A percentile compares a stretch with the other conserved stretches of the same genome.
These are phyloP conservation scores for Strigamia maritima DNA, from an alignment of 2,888 invertebrate genomes.

Conservation along the genomic window DNA sequence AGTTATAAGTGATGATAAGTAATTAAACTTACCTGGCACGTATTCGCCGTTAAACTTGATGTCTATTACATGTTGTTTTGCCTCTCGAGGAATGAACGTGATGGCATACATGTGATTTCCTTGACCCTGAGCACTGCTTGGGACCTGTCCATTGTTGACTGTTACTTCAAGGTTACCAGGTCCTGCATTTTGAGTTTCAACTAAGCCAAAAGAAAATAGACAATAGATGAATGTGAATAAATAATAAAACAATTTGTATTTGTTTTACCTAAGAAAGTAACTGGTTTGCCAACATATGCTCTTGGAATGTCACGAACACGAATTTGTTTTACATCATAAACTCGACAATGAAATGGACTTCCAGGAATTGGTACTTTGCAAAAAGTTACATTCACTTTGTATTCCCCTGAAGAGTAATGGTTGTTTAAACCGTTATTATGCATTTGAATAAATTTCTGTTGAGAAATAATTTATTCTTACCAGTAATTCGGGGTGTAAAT, in stretches of 20 bases:
- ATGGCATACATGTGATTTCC: conserved; percentile 95
- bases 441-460: conserved; percentile 9
- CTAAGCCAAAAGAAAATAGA: conserved; percentile 54
- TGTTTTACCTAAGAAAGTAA: conserved; percentile 77
- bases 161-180: conserved; percentile 98
- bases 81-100: conserved; percentile 91
- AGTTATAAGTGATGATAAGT: background rate
- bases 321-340: conserved; percentile 90
- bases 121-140: conserved; percentile 93
- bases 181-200: conserved; percentile 97
- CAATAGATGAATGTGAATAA: background rate
- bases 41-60: conserved; percentile 93
- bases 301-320: conserved; percentile 86
- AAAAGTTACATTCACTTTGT: conserved; percentile 81
- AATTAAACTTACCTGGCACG: conserved; percentile 68
- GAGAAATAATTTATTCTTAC: conserved; percentile 45
- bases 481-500: conserved; percentile 82
- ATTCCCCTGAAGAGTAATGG: conserved; percentile 63
- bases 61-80: conserved; percentile 87
- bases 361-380: conserved; percentile 73
- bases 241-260: background rate
- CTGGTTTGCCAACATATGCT: conserved; percentile 83
- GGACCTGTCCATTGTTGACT: conserved; percentile 94
- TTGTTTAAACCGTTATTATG: background rate
- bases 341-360: conserved; percentile 91